A percentile compares a stretch with the other conserved stretches of the same genome.
These are phyloP conservation scores for Drosophila nasuta DNA, from an alignment of 1,140 invertebrate species.

Conservation along the genomic window DNA sequence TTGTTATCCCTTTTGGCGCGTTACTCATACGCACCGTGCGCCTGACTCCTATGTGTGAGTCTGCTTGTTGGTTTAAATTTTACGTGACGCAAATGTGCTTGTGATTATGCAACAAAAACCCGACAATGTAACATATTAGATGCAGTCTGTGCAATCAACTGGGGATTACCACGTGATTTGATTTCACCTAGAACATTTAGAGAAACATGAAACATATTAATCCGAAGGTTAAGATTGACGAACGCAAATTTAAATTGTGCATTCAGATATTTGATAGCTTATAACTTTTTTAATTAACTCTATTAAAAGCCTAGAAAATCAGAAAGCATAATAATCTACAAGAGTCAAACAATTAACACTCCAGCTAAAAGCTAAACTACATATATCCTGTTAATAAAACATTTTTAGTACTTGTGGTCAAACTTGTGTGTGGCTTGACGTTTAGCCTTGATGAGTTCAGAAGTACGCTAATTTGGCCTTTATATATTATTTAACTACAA, in stretches of 20 bases:
- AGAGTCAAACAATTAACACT: too few relatives aligned
- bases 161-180: not conserved
- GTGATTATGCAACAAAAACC: constrained; percentile 37
- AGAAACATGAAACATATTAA: not conserved
- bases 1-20: constrained; percentile 20
- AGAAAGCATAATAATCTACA: too few relatives aligned
- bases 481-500: not conserved
- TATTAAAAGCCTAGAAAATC: too few relatives aligned
- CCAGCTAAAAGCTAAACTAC: too few relatives aligned
- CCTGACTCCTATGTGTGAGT: not conserved
- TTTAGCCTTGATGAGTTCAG: not conserved
- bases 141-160: constrained; percentile 19
- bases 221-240: not conserved
- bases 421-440: too few relatives aligned
- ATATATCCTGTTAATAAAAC: too few relatives aligned
- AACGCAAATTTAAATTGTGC: not conserved
- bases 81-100: constrained; percentile 20
- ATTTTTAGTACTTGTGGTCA: too few relatives aligned
- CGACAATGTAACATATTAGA: not conserved
- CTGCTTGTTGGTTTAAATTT: not conserved
- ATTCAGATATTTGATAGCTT: not conserved
- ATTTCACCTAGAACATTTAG: not conserved
- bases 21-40: constrained; percentile 40
- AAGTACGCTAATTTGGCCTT: constrained; percentile 24
- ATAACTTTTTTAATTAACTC: too few relatives aligned